phyloP scores from a whole-genome alignment of 2,113 vertebrate species.

The Siniperca chuatsi region DNA sequence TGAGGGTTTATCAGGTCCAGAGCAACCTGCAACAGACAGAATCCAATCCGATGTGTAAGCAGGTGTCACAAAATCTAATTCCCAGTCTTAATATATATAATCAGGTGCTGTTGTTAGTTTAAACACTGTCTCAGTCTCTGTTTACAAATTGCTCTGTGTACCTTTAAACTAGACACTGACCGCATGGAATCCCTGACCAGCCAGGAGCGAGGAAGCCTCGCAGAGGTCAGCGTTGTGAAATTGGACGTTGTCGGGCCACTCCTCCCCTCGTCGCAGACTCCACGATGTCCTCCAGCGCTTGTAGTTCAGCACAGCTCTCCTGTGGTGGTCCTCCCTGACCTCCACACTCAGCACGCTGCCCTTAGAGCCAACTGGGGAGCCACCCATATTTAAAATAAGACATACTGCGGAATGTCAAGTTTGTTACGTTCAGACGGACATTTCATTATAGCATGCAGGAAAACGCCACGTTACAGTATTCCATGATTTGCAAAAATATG shows the following conservation, averaged over 20 bases:
- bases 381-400: not conserved
- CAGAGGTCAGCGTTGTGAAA: slow-evolving; percentile 88
- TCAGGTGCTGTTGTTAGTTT: not conserved
- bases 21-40: slow-evolving; percentile 82
- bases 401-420: not conserved
- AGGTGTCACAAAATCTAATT: not conserved
- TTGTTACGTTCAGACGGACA: not conserved
- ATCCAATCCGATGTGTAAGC: not conserved
- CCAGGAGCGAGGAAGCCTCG: slow-evolving; percentile 81
- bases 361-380: slow-evolving; percentile 86
- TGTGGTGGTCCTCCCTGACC: slow-evolving; percentile 89
- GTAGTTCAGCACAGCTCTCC: slow-evolving; percentile 88
- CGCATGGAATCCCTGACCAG: slow-evolving; percentile 85
- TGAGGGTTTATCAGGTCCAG: slow-evolving; percentile 91
- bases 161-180: slow-evolving; percentile 72
- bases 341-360: slow-evolving; percentile 92
- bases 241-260: slow-evolving; percentile 92
- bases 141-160: not conserved
- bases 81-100: not conserved
- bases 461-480: not conserved
- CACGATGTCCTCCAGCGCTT: slow-evolving; percentile 88
- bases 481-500: not conserved
- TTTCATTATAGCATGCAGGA: not conserved
- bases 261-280: slow-evolving; percentile 79
- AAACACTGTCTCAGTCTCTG: not conserved